Conservation (phyloP, 2,888 invertebrate species). For the Gerosis bhagava region DNA sequence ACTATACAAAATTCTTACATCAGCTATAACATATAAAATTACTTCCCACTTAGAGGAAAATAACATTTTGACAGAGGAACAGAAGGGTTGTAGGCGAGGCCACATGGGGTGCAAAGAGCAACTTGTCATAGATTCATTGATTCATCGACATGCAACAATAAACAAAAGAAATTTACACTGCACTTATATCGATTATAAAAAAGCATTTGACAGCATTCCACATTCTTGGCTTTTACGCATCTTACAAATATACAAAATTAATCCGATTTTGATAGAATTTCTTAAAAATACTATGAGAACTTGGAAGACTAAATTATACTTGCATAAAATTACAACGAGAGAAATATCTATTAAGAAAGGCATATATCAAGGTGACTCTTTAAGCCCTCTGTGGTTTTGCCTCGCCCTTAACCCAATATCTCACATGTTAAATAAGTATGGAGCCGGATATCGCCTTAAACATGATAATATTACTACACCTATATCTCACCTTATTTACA, state of each 20-base stretch:
- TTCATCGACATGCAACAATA: too few relatives aligned
- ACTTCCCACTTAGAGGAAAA: conserved; percentile 13
- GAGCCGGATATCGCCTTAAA: not conserved
- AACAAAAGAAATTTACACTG: too few relatives aligned
- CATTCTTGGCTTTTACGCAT: too few relatives aligned
- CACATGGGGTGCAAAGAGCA: too few relatives aligned
- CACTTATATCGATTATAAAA: conserved; percentile 21
- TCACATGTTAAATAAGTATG: not conserved
- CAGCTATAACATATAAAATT: conserved; percentile 14
- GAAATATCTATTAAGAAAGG: too few relatives aligned
- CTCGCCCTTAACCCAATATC: not conserved
- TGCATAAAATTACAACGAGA: not conserved
- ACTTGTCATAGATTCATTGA: conserved; percentile 23
- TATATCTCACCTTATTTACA: too few relatives aligned
- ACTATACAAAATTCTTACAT: conserved; percentile 31
- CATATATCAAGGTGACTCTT: too few relatives aligned
- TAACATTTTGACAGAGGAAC: conserved; percentile 23
- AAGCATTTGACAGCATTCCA: too few relatives aligned
- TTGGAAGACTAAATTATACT: not conserved
- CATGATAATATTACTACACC: too few relatives aligned
- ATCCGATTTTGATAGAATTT: not conserved
- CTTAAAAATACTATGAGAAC: too few relatives aligned
- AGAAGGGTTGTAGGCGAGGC: conserved; percentile 17
- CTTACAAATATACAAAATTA: conserved; percentile 24
- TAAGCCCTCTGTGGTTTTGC: too few relatives aligned